A percentile compares a stretch with the other conserved stretches of the same genome.
Evolutionary conservation across 2,888 invertebrate genomes (phyloP).

Genomic region (Tryphoninae sp.): DNA sequence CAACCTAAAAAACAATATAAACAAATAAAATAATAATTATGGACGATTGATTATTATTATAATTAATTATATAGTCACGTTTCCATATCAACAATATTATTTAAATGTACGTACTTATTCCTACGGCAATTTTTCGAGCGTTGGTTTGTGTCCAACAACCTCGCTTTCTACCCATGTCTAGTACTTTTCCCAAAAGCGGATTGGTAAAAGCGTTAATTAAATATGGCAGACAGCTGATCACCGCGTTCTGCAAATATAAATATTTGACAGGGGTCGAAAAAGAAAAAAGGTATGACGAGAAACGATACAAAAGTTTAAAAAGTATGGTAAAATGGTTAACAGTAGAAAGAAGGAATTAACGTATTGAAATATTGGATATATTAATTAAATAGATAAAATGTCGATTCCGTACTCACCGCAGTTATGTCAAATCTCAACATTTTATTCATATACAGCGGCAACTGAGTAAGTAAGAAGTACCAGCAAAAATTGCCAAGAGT

Average conservation of each 20-base stretch:
- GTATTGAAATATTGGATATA: too few species aligned
- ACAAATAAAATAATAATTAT: too few species aligned
- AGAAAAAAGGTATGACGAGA: background rate
- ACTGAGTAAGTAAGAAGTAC: conserved; percentile 82
- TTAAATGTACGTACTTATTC: conserved; percentile 71
- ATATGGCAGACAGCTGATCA: conserved; percentile 76
- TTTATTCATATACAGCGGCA: conserved; percentile 82
- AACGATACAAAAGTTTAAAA: background rate
- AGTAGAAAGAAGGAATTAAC: too few species aligned
- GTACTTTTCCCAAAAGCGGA: conserved; percentile 72
- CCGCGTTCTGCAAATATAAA: conserved; percentile 71
- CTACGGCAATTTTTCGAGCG: conserved; percentile 77
- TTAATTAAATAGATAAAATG: too few species aligned
- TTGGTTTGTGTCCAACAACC: conserved; percentile 75
- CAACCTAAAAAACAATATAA: conserved; percentile 69
- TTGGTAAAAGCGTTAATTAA: conserved; percentile 74
- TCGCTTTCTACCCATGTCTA: conserved; percentile 75
- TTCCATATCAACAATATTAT: background rate
- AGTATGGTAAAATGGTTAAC: background rate
- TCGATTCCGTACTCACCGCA: conserved; percentile 75
- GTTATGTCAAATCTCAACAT: conserved; percentile 81
- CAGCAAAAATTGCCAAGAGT: conserved; percentile 82
- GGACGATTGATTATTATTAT: too few species aligned
- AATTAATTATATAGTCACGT: background rate
- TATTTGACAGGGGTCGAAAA: background rate